Conservation (phyloP, 2,113 vertebrate species). For the Zosterops japonicus region DNA sequence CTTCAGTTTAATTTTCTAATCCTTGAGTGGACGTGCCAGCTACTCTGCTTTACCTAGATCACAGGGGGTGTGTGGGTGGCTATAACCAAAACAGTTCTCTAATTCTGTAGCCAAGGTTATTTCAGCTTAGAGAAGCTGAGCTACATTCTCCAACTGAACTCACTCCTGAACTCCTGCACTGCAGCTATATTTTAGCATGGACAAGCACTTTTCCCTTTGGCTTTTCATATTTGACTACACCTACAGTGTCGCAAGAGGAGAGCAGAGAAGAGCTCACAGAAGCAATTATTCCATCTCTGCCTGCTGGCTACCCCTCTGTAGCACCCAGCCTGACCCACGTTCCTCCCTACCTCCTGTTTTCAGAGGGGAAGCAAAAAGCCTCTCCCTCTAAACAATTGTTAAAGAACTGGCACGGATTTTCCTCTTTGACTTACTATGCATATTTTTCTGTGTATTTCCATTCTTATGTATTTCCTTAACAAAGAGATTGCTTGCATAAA, state of each 20-base stretch:
- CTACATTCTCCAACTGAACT: not conserved
- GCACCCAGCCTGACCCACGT: not conserved
- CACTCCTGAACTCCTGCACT: not conserved
- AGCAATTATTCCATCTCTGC: not conserved
- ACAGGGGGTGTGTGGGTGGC: rapidly evolving
- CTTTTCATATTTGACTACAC: not conserved
- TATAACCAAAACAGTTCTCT: not conserved
- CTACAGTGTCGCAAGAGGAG: not conserved
- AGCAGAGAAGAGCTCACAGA: not conserved
- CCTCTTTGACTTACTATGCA: not conserved
- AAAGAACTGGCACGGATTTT: not conserved
- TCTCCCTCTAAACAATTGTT: not conserved
- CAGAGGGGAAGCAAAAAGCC: not conserved
- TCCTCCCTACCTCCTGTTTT: not conserved
- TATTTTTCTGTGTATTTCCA: not conserved
- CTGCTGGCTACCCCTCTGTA: not conserved
- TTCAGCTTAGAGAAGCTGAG: not conserved
- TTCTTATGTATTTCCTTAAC: not conserved
- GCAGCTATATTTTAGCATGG: not conserved
- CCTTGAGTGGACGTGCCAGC: not conserved
- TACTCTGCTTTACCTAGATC: not conserved
- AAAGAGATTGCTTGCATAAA: not conserved
- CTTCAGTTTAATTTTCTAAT: not conserved
- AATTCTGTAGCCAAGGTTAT: not conserved
- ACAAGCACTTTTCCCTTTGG: not conserved